phyloP scores from a whole-genome alignment of 2,113 vertebrate species.

The Carassius carassius region DNA sequence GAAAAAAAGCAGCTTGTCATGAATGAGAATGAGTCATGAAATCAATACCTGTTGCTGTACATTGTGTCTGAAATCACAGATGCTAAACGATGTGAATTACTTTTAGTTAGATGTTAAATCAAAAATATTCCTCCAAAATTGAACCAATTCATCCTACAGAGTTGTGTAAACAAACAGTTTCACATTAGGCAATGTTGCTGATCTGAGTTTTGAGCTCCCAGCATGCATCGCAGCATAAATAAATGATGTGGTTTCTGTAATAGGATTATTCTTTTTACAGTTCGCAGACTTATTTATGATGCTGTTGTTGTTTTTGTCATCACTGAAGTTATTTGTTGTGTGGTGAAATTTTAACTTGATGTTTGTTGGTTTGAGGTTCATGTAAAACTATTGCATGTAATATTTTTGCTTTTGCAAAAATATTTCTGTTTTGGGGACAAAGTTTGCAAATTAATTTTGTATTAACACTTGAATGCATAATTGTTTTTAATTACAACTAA shows the following conservation, averaged over 20 bases:
- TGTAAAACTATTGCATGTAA: not conserved
- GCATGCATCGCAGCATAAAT: slow-evolving; percentile 5
- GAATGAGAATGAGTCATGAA: slow-evolving; percentile 63
- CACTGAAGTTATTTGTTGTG: slow-evolving; percentile 15
- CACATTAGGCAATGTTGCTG: not conserved
- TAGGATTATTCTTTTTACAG: not conserved
- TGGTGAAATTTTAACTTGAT: slow-evolving; percentile 1
- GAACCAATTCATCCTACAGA: not conserved
- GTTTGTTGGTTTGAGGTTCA: not conserved
- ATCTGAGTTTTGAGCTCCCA: not conserved
- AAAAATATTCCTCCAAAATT: not conserved
- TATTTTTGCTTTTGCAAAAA: not conserved
- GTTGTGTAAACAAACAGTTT: not conserved
- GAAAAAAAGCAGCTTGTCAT: not conserved
- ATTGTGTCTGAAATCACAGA: not conserved
- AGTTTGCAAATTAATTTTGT: not conserved
- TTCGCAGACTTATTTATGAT: not conserved
- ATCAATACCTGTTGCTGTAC: slow-evolving; percentile 68
- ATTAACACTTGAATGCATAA: not conserved
- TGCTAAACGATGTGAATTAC: slow-evolving; percentile 45
- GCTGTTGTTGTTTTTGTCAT: slow-evolving; percentile 1
- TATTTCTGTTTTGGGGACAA: not conserved
- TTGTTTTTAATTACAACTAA: not conserved
- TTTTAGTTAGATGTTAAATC: not conserved
- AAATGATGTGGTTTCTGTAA: slow-evolving; percentile 17